A percentile compares a stretch with the other conserved stretches of the same genome.
Conservation (phyloP, 2,888 invertebrate species). For the Halictus ligatus region DNA sequence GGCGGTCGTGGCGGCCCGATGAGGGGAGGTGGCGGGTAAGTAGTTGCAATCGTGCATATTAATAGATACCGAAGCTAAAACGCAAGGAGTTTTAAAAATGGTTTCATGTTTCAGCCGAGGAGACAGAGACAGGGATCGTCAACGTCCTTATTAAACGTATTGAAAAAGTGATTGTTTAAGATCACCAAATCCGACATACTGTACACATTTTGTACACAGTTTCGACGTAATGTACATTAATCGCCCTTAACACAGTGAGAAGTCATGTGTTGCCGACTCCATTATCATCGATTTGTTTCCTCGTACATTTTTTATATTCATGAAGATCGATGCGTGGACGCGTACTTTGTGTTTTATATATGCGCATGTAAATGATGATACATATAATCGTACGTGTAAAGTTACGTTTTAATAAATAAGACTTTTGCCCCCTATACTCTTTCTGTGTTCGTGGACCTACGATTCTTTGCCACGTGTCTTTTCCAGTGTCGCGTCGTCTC, state of each 20-base stretch:
- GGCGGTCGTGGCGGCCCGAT: slow-evolving; percentile 85
- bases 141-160: slow-evolving; percentile 83
- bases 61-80: not conserved
- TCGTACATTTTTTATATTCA: slow-evolving; percentile 68
- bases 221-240: slow-evolving; percentile 68
- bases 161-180: slow-evolving; percentile 25
- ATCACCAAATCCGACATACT: slow-evolving; percentile 47
- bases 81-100: not conserved
- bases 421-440: slow-evolving; percentile 44
- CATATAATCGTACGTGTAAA: slow-evolving; percentile 67
- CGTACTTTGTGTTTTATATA: slow-evolving; percentile 62
- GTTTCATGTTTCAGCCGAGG: slow-evolving; percentile 79
- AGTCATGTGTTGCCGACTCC: slow-evolving; percentile 58
- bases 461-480: not conserved
- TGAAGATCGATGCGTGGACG: slow-evolving; percentile 50
- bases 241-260: slow-evolving; percentile 42
- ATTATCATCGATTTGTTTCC: slow-evolving; percentile 65
- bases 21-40: slow-evolving; percentile 85
- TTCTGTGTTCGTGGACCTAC: not conserved
- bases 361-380: slow-evolving; percentile 60
- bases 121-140: slow-evolving; percentile 86
- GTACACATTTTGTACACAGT: slow-evolving; percentile 70
- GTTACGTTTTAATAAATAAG: slow-evolving; percentile 77
- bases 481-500: not conserved
- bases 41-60: not conserved